Conservation (phyloP, 2,113 vertebrate species). For the Pelecanoides urinatrix region DNA sequence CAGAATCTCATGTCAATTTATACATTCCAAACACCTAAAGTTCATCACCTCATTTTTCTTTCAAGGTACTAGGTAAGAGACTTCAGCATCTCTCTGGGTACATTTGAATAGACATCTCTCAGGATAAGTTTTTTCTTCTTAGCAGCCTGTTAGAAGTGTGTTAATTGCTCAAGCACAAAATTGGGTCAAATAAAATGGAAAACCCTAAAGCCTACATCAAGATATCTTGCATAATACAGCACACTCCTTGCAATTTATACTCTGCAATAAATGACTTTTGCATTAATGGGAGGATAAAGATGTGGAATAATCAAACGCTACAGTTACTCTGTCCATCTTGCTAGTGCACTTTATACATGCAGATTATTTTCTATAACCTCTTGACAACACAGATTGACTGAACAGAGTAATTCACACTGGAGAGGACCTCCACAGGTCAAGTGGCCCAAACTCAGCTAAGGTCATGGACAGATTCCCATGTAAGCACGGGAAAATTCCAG, state of each 20-base stretch:
- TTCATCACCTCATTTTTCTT: not conserved
- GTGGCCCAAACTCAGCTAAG: not conserved
- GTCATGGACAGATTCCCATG: not conserved
- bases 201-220: not conserved
- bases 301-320: not conserved
- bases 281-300: not conserved
- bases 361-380: not conserved
- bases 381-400: not conserved
- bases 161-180: not conserved
- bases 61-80: not conserved
- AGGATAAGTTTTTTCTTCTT: not conserved
- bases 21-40: not conserved
- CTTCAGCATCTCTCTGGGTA: not conserved
- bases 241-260: not conserved
- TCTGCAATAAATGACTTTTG: not conserved
- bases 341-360: not conserved
- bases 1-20: not conserved
- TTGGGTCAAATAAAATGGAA: not conserved
- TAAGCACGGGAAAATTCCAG: not conserved
- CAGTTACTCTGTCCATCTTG: not conserved
- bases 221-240: not conserved
- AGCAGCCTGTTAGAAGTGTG: not conserved
- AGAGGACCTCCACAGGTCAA: not conserved
- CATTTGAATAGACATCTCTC: not conserved
- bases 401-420: not conserved